Evolutionary conservation across 2,888 invertebrate genomes (phyloP), one percentile per base, ranked within the genome.

Genomic region (Drosophila mimetica): DNA sequence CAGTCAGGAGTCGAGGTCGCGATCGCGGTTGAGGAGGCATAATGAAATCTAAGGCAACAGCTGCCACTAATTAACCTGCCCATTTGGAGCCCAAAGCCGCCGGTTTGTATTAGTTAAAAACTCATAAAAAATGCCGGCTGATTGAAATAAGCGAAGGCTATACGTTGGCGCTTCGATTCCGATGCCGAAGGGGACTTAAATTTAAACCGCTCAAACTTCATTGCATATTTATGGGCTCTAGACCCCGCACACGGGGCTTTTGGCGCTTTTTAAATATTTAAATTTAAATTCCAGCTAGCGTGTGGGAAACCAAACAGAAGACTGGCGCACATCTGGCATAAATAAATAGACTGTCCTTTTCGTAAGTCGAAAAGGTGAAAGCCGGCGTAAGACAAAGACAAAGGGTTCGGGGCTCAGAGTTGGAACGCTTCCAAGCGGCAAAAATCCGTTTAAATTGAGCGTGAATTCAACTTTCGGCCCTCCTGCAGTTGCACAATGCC

Each of bases 11-110:
- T 57, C 60, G 69, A n/a, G 71, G 37, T 37, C 14, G 36, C 60
- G 28, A 1, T 7, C 7, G 25, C 11, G 30, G 11, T 30, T 30
- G 30, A 6, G 39, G 9, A 20, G 54, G 64, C 61, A 65, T 75
- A 64, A 69, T 71, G 58, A 75, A 81, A 86, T 59, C 50, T 53
- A 37, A 48, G 36, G 50, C 57, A 70, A 52, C 85, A 86, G 74
- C 87, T 86, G 81, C 59, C 59, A 60, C 82, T 82, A 86, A 82
- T 82, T 82, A 82, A 86, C 85, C 79, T 86, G 52, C 53, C 51
- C 74, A 83, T 74, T 86, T 86, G 30, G 55, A 39, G 44, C 9
- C 39, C 18, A 8, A 28, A 3, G 52, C 37, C 41, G 47, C 28
- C 30, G 41, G 50, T 30, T 57, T 51, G 47, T 75, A 46, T 86